These are phyloP conservation scores for Eulemur mongoz DNA, from an alignment of 2,797 vertebrate species.

Conservation along the genomic window DNA sequence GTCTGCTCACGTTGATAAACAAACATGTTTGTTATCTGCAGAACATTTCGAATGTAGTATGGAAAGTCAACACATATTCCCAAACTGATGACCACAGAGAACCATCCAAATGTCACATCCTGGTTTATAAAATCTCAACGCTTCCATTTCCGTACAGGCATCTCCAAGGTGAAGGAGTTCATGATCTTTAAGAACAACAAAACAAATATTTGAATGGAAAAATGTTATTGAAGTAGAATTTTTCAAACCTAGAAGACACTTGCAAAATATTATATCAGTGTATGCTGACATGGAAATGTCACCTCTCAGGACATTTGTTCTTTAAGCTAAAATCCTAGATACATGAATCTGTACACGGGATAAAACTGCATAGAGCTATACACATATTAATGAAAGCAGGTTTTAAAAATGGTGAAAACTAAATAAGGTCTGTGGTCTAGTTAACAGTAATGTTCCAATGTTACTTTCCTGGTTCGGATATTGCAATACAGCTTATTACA, in stretches of 20 bases:
- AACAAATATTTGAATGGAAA: constrained; percentile 34
- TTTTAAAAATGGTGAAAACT: background rate
- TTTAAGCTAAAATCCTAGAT: background rate
- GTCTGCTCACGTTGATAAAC: background rate
- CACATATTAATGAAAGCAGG: background rate
- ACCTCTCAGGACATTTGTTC: background rate
- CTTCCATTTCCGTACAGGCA: background rate
- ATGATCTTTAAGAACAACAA: constrained; percentile 4
- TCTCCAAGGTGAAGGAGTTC: background rate
- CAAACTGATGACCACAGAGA: background rate
- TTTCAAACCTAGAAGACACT: background rate
- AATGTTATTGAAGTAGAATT: background rate
- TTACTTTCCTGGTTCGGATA: background rate
- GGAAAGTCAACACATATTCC: background rate
- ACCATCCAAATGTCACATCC: background rate
- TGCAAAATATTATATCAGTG: background rate
- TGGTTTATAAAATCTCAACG: constrained; percentile 22
- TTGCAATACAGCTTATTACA: background rate
- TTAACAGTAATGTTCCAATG: background rate
- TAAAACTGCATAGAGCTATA: background rate
- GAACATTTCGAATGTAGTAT: background rate
- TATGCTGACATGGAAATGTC: background rate
- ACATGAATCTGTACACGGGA: background rate
- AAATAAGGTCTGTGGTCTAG: background rate
- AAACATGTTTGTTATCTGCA: background rate